These are phyloP conservation scores for Stercorarius parasiticus DNA, from an alignment of 2,113 vertebrate genomes.

Conservation along the genomic window DNA sequence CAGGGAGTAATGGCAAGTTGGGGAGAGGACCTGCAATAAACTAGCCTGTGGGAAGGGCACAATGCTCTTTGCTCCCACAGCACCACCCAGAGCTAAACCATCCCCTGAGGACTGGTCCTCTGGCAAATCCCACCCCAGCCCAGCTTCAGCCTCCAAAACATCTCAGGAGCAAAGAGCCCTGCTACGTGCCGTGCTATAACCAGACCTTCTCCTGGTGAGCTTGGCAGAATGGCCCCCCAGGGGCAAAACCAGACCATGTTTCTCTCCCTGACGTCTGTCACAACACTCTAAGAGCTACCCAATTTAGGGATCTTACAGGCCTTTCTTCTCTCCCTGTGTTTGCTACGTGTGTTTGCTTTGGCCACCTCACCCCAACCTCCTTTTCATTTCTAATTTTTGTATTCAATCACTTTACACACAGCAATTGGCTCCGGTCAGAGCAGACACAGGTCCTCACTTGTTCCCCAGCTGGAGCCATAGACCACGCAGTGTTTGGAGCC, in stretches of 20 bases:
- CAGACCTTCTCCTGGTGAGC: background rate
- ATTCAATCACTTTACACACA: slow-evolving; percentile 29
- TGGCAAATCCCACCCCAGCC: background rate
- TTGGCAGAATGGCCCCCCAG: background rate
- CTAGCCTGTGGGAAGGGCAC: background rate
- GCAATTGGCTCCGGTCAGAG: background rate
- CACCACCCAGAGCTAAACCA: background rate
- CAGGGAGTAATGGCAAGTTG: background rate
- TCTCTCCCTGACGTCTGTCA: background rate
- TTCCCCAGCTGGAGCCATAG: background rate
- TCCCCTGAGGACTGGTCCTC: background rate
- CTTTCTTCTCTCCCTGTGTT: background rate
- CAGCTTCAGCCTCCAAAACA: background rate
- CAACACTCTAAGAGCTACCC: background rate
- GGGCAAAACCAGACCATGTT: background rate
- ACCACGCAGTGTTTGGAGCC: fast-evolving
- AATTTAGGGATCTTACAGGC: slow-evolving; percentile 54
- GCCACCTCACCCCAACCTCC: background rate
- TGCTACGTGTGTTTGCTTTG: slow-evolving; percentile 67
- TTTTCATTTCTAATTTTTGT: slow-evolving; percentile 61
- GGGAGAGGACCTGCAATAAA: background rate
- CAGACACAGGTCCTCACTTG: slow-evolving; percentile 64
- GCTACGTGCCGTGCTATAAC: background rate
- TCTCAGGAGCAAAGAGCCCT: background rate
- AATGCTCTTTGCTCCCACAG: background rate